Percentiles rank a stretch among this genome's conserved stretches.
These are phyloP conservation scores for Linnaemya vulpina DNA, from an alignment of 2,888 invertebrate species.

Conservation along the genomic window DNA sequence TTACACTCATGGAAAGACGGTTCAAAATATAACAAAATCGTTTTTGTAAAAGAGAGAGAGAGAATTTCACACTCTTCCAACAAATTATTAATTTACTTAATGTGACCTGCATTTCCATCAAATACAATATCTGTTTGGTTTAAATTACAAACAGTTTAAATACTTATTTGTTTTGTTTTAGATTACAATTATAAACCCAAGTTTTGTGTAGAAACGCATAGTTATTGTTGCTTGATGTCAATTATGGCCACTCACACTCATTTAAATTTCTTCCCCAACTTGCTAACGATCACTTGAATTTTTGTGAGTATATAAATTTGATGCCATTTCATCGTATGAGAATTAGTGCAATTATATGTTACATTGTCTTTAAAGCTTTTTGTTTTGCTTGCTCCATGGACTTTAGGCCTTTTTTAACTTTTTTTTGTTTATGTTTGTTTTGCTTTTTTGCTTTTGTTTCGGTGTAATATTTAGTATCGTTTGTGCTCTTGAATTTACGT, in stretches of 20 bases:
- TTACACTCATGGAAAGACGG: too few relatives aligned
- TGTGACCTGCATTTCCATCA: too few relatives aligned
- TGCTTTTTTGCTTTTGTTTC: conserved; percentile 4
- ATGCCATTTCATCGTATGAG: conserved; percentile 71
- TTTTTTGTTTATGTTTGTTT: neutral
- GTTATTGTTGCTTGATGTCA: neutral
- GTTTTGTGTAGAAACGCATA: neutral
- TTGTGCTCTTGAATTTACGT: conserved; percentile 70
- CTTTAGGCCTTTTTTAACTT: conserved; percentile 61
- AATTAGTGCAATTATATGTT: conserved; percentile 71
- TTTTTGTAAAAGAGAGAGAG: too few relatives aligned
- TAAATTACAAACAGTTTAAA: neutral
- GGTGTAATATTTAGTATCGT: neutral
- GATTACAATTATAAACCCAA: neutral
- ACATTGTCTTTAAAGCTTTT: conserved; percentile 65
- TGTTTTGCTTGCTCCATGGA: conserved; percentile 50
- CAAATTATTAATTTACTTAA: too few relatives aligned
- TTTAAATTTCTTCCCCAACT: conserved; percentile 8
- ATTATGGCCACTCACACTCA: neutral
- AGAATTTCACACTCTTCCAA: too few relatives aligned
- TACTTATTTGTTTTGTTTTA: neutral
- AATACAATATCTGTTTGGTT: neutral
- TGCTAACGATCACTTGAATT: conserved; percentile 48
- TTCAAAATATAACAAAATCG: too few relatives aligned
- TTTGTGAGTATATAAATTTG: conserved; percentile 66